Conservation (phyloP, 30 jellyfish, hydroid and myxozoan species). For the Pelagia noctiluca region DNA sequence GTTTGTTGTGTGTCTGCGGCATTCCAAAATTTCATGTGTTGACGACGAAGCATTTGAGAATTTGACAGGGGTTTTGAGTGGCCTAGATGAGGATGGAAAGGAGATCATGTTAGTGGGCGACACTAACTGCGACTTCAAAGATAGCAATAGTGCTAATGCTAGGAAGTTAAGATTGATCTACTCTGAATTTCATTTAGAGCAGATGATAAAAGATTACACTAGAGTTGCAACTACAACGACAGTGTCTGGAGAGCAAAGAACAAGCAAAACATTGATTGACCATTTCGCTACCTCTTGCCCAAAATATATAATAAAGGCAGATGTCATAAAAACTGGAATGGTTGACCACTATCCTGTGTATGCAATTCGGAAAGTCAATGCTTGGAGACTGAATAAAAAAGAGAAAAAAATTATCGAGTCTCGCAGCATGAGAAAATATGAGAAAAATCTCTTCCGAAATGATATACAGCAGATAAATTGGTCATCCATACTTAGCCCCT, state of each 20-base stretch:
- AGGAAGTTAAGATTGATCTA: background rate
- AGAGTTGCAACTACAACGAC: constrained; percentile 5
- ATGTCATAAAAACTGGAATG: background rate
- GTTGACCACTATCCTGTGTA: constrained; percentile 1
- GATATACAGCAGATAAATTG: constrained; percentile 36
- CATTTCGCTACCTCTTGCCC: background rate
- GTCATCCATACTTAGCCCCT: constrained; percentile 42
- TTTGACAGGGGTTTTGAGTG: too few species aligned
- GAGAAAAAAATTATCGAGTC: constrained; percentile 21
- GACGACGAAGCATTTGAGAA: too few species aligned
- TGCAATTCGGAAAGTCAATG: constrained; percentile 5
- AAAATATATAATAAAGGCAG: constrained; percentile 1
- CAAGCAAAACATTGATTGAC: constrained; percentile 18
- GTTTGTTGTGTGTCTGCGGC: too few species aligned
- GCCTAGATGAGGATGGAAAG: too few species aligned
- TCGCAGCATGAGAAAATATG: constrained; percentile 18
- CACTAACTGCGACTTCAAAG: background rate
- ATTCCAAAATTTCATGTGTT: too few species aligned
- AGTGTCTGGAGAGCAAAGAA: constrained; percentile 20
- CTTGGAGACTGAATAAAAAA: background rate
- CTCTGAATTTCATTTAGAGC: background rate
- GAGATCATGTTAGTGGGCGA: too few species aligned
- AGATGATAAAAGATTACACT: background rate
- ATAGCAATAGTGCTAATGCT: background rate
- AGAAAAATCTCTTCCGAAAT: constrained; percentile 3